Evolutionary conservation across 2,888 invertebrate genomes (phyloP).

Genomic region (Xestia xanthographa): DNA sequence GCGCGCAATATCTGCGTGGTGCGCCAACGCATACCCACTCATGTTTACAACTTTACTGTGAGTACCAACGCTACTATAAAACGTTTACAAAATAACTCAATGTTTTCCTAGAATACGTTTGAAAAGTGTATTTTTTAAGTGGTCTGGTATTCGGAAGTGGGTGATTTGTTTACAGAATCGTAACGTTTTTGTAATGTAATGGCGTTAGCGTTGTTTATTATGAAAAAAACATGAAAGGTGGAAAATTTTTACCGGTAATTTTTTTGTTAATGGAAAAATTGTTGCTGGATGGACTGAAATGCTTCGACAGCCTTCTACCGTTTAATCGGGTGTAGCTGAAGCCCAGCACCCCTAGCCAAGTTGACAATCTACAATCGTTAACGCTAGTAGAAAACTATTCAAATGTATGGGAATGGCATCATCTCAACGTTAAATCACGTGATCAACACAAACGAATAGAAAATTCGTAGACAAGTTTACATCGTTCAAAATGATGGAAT

Average conservation of each 20-base stretch:
- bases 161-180: constrained; percentile 37
- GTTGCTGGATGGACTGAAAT: neutral
- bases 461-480: too few relatives aligned
- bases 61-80: constrained; percentile 32
- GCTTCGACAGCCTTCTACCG: neutral
- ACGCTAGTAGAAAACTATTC: too few relatives aligned
- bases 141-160: constrained; percentile 55
- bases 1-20: constrained; percentile 53
- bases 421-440: too few relatives aligned
- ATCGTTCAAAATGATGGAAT: too few relatives aligned
- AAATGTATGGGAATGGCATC: too few relatives aligned
- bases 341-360: too few relatives aligned
- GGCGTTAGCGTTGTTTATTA: constrained; percentile 2
- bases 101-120: constrained; percentile 37
- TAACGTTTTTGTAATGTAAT: constrained; percentile 2
- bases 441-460: too few relatives aligned
- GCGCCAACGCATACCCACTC: constrained; percentile 24
- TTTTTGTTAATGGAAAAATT: neutral
- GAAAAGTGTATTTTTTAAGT: constrained; percentile 48
- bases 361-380: too few relatives aligned
- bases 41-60: constrained; percentile 46
- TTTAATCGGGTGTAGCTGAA: neutral
- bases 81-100: constrained; percentile 23
- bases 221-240: constrained; percentile 22
- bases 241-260: neutral